Base-by-base conservation (phyloP, 35 echinoderm and acorn worm species). In the Lytechinus pictus region DNA sequence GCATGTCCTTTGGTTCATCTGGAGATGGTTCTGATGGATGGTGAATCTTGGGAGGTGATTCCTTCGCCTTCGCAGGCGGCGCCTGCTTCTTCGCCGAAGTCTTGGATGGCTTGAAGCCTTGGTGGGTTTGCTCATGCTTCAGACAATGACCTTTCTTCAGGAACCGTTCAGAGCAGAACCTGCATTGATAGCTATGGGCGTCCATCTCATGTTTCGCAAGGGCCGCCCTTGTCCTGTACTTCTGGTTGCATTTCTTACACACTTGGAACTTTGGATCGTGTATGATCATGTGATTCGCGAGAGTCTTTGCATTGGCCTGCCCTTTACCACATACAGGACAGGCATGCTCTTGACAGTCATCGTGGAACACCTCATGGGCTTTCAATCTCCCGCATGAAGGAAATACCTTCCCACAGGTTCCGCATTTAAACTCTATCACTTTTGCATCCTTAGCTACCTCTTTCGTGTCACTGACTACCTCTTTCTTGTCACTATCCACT, bases 101-200 rank as follows among this genome's bases (percentile, higher is more conserved):
- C 66, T 79, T 19, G 6, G 14, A 24, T 19, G 66, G n/a, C 21
- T 79, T 90, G 29, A 90, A 90, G 8, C 9, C 88, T 90, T 90
- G 28, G 28, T 90, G 88, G 12, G 88, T 90, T 33, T 52, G 28
- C 52, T 90, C 88, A 90, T 90, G 88, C 88, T 90, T 54, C 27
- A 90, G 9, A 54, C 88, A 90, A 6, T 90, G 28, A 52, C 27
- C 13, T 33, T 90, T 90, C 11, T 29, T 90, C 3, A 33, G 10
- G 16, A 90, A 90, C 29, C 88, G 52, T 52, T 52, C 88, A 2
- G 88, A 90, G 52, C 88, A 90, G 16, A 90, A 28, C 29, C 88
- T 44, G 88, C 88, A 90, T 12, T 44, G 29, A 90, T 29, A 16
- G 7, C 88, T 33, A 90, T 90, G 88, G 52, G 16, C 52, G 10